Base-by-base conservation (phyloP, 2,797 vertebrate species). In the Cottoperca gobio region DNA sequence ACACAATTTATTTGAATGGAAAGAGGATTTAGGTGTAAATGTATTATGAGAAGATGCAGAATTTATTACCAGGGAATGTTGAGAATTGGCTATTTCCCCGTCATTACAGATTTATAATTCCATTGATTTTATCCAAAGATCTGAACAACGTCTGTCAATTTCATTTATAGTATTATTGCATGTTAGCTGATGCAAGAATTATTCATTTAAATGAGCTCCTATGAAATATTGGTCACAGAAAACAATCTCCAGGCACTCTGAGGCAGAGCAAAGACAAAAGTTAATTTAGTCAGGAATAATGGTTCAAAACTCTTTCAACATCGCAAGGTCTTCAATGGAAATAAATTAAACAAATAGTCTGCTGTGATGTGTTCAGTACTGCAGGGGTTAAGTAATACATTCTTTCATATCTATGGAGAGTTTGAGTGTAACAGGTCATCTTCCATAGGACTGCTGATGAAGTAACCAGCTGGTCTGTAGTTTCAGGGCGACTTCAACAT, bases 391-490 rank as follows among this genome's bases (percentile, higher is more conserved):
- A 2, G 1, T 39, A 50, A 33, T 24, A 16, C 31, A 26, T 23
- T 43, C 5, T 50, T 28, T 26, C 11, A n/a, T 13, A 28, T 40
- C 8, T n/a, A 3, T 16, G 53, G 21, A 53, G 6, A 66, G 23
- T 50, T 48, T 7, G 2, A 19, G 9, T 24, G 17, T 13, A 46
- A n/a, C 3, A 43, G 50, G 31, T 58, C 42, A 21, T 45, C 23
- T 6, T 59, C 11, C 24, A 19, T 26, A 19, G 72, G 40, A 78
- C 60, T 52, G 23, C 48, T 59, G 71, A 13, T 70, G 23, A 75
- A 57, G 39, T 31, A 60, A 77, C 46, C 26, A 66, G 57, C 59
- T 73, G 24, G 2, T 79, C 71, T 71, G 76, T 72, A 69, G 33
- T 79, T 81, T 83, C 59, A 55, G 54, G 23, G 60, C 17, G 17